Evolutionary conservation across 2,888 invertebrate species (phyloP).

Genomic region (Onchidella celtica): DNA sequence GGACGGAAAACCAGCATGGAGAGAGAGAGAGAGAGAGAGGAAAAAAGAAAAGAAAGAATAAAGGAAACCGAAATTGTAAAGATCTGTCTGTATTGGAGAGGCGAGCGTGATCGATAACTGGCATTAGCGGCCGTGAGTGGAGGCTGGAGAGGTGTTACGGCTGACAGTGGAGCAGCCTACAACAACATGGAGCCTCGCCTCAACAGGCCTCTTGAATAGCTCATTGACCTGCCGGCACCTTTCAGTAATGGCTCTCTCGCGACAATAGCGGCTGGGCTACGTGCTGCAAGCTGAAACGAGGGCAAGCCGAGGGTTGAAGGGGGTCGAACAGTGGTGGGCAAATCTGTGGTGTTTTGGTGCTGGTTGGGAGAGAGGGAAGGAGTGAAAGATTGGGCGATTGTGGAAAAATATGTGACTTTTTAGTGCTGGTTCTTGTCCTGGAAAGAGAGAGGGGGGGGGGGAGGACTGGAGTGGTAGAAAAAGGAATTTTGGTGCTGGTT

Average conservation of each 20-base stretch:
- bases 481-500: neutral
- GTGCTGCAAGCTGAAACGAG: neutral
- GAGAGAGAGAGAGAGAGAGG: neutral
- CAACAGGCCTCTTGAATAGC: slow-evolving; percentile 28
- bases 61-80: neutral
- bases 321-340: neutral
- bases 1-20: neutral
- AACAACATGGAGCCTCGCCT: neutral
- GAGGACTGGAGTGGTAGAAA: neutral
- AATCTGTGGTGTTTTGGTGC: no score
- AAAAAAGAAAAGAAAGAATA: neutral
- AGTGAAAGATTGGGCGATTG: no score
- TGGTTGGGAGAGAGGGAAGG: neutral
- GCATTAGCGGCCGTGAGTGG: neutral
- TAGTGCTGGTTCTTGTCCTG: no score
- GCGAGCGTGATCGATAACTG: slow-evolving; percentile 5
- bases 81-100: neutral
- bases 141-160: neutral
- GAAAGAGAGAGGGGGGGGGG: neutral
- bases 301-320: no score
- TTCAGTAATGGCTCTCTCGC: slow-evolving; percentile 7
- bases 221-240: slow-evolving; percentile 34
- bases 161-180: neutral
- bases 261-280: neutral
- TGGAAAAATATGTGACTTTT: no score